phyloP scores from a whole-genome alignment of 2,888 invertebrate species.

The Nephrotoma flavescens region DNA sequence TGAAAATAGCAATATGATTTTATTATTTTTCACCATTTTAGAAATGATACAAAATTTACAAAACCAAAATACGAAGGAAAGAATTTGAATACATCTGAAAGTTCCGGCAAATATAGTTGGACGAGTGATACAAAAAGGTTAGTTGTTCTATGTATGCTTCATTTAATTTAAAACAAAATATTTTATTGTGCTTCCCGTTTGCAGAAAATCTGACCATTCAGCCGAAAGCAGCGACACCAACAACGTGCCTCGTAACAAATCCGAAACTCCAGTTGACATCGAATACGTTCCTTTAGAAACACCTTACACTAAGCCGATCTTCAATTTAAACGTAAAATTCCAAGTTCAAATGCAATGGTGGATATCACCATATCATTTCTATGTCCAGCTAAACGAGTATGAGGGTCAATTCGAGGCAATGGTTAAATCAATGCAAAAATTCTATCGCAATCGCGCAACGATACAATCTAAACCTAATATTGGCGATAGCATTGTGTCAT shows the following conservation, averaged over 20 bases:
- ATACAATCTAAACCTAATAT: slow-evolving; percentile 24
- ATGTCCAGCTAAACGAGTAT: slow-evolving; percentile 39
- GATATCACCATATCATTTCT: slow-evolving; percentile 57
- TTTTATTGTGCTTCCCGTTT: not conserved
- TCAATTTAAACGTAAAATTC: slow-evolving; percentile 38
- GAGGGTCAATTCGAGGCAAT: slow-evolving; percentile 45
- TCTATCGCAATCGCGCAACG: slow-evolving; percentile 39
- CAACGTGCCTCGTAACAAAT: not conserved
- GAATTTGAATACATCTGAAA: slow-evolving; percentile 2
- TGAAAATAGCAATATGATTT: not conserved
- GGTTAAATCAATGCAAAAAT: slow-evolving; percentile 55
- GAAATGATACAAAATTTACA: not conserved
- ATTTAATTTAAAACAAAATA: not conserved
- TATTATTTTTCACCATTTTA: not conserved
- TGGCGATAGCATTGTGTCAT: slow-evolving; percentile 49
- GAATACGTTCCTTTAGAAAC: slow-evolving; percentile 33
- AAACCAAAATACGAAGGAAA: not conserved
- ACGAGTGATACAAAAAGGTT: not conserved
- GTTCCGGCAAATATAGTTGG: slow-evolving; percentile 1
- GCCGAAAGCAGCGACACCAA: not conserved
- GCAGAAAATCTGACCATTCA: not conserved
- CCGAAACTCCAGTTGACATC: not conserved
- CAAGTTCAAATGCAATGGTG: slow-evolving; percentile 59
- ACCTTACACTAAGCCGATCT: slow-evolving; percentile 33
- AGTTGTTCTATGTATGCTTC: not conserved